Conservation (phyloP, 2,113 vertebrate species). For the Microtus montanus region DNA sequence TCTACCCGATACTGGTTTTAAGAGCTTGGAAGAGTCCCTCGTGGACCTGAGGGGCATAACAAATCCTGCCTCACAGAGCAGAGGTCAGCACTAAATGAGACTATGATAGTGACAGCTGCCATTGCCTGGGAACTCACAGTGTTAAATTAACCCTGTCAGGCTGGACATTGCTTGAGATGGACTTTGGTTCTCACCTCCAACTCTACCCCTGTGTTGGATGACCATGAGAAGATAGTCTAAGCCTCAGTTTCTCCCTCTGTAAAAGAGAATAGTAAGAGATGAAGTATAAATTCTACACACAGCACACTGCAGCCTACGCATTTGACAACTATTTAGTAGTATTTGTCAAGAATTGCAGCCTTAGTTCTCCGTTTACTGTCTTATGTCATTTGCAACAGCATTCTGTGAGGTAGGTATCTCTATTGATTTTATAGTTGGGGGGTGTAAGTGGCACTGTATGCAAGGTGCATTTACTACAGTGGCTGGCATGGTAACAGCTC, state of each 20-base stretch:
- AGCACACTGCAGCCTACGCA: background rate
- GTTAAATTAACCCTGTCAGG: too few species aligned
- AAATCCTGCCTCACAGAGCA: background rate
- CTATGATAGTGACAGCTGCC: rapidly evolving
- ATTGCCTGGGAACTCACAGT: background rate
- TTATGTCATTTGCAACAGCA: background rate
- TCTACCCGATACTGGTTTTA: background rate
- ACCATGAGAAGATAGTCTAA: background rate
- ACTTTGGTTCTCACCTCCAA: background rate
- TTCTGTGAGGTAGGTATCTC: background rate
- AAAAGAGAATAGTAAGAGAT: background rate
- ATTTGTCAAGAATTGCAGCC: background rate
- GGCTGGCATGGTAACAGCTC: background rate
- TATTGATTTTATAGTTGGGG: background rate
- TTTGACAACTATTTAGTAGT: background rate
- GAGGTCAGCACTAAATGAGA: background rate
- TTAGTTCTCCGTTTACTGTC: background rate
- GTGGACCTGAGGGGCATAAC: rapidly evolving
- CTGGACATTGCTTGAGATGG: background rate
- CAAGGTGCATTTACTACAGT: background rate
- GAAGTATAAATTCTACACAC: background rate
- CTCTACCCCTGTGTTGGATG: background rate
- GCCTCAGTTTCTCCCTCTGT: background rate
- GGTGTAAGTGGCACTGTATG: background rate
- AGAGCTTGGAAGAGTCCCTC: background rate